A percentile compares a stretch with the other conserved stretches of the same genome.
Evolutionary conservation across 2,888 invertebrate species (phyloP).

Genomic region (Corythucha ciliata): DNA sequence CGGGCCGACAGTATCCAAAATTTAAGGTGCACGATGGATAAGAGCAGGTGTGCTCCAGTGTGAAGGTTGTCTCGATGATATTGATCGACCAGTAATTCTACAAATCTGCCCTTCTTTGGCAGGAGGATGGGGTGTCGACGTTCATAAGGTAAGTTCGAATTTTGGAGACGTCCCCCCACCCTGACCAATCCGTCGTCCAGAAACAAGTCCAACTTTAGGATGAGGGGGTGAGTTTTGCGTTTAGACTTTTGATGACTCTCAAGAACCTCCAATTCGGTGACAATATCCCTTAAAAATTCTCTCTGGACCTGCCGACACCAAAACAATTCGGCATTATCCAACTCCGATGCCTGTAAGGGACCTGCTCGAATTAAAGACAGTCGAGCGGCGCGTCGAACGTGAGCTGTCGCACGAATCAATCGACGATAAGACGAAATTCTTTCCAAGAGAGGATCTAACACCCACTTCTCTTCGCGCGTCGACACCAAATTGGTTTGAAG

Average conservation of each 20-base stretch:
- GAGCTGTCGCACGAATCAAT: not conserved
- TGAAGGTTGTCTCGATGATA: constrained; percentile 8
- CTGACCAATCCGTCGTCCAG: not conserved
- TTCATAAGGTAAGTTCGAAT: constrained; percentile 19
- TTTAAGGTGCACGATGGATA: not conserved
- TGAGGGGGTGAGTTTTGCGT: too few species aligned
- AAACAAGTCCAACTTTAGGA: too few species aligned
- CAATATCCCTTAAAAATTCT: not conserved
- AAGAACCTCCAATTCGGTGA: too few species aligned
- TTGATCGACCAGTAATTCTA: constrained; percentile 9
- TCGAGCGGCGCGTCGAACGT: not conserved
- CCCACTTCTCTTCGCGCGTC: not conserved
- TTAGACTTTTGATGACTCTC: too few species aligned
- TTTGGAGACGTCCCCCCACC: too few species aligned
- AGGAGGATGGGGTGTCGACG: constrained; percentile 7
- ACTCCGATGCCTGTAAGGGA: not conserved
- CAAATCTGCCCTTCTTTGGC: not conserved
- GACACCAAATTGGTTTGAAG: not conserved
- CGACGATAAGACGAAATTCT: not conserved
- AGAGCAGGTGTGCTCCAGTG: constrained; percentile 5
- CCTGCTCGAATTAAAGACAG: constrained; percentile 1
- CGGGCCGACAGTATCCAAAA: constrained; percentile 13
- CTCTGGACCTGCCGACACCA: not conserved
- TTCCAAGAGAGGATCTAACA: not conserved
- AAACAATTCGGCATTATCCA: not conserved